A percentile compares a stretch with the other conserved stretches of the same genome.
phyloP scores from a whole-genome alignment of 2,888 invertebrate species.

The Macrosoma leucophasiata region DNA sequence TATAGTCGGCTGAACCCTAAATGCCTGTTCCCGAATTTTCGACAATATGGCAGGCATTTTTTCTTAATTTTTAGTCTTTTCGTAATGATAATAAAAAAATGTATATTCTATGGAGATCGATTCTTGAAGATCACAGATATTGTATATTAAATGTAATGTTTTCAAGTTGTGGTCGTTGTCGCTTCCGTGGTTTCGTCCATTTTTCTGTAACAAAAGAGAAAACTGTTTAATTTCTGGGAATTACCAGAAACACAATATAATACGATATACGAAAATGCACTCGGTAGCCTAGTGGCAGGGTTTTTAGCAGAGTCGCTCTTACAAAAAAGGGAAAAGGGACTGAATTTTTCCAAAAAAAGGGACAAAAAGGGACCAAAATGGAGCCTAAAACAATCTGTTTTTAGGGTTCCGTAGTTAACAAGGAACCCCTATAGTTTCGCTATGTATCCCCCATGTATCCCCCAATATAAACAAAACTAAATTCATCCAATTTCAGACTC shows the following conservation, averaged over 20 bases:
- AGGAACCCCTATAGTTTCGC: too few species aligned
- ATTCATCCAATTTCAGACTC: too few species aligned
- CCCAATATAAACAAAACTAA: too few species aligned
- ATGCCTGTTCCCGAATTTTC: conserved; percentile 63
- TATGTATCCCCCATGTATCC: too few species aligned
- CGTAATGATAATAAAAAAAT: conserved; percentile 3
- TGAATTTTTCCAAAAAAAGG: too few species aligned
- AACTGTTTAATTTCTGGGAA: too few species aligned
- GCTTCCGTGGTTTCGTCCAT: conserved; percentile 41
- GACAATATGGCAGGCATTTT: conserved; percentile 69
- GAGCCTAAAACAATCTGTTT: too few species aligned
- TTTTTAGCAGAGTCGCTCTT: too few species aligned
- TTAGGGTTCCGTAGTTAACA: too few species aligned
- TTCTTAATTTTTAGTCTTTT: conserved; percentile 10
- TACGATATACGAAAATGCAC: conserved; percentile 1
- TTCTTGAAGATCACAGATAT: conserved; percentile 23
- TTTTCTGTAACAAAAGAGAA: conserved; percentile 48
- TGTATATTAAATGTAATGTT: conserved; percentile 8
- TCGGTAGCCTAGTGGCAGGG: too few species aligned
- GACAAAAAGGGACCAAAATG: too few species aligned
- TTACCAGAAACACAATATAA: conserved; percentile 5
- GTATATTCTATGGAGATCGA: conserved; percentile 30
- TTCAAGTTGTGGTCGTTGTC: conserved; percentile 15
- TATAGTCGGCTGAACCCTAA: conserved; percentile 56
- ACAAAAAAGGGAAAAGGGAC: too few species aligned